Conservation (phyloP, 1,140 invertebrate genomes). For the Ooceraea biroi region DNA sequence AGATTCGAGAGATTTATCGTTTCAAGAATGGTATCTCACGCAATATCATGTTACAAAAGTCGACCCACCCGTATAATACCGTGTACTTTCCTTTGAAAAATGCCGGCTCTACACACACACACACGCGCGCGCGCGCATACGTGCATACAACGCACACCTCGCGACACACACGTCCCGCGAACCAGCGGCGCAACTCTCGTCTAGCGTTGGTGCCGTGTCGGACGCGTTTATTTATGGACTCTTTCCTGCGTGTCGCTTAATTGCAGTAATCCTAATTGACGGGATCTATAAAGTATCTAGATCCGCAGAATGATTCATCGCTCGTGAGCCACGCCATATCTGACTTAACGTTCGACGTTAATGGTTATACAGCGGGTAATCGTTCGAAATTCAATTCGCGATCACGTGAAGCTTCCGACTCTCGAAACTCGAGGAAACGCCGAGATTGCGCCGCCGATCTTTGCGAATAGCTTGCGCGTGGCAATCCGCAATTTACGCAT, state of each 20-base stretch:
- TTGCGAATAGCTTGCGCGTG: neutral
- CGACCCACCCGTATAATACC: conserved; percentile 44
- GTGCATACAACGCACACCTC: neutral
- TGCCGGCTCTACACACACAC: conserved; percentile 8
- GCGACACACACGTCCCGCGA: neutral
- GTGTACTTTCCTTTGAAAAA: conserved; percentile 58
- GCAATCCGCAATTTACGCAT: conserved; percentile 21
- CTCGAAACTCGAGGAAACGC: neutral
- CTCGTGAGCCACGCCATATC: no score
- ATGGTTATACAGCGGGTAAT: neutral
- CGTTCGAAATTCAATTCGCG: neutral
- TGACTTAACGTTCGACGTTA: neutral
- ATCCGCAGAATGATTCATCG: no score
- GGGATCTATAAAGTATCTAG: no score
- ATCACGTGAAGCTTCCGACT: neutral
- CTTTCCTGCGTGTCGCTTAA: neutral
- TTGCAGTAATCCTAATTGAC: neutral
- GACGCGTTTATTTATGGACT: neutral
- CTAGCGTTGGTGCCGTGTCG: neutral
- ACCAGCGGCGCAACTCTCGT: neutral
- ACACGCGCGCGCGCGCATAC: neutral
- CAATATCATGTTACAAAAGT: conserved; percentile 61
- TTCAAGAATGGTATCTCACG: conserved; percentile 57
- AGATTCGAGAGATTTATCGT: conserved; percentile 57
- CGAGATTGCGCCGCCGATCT: neutral